phyloP scores from a whole-genome alignment of 2,888 invertebrate species.

The Campaea margaritaria region DNA sequence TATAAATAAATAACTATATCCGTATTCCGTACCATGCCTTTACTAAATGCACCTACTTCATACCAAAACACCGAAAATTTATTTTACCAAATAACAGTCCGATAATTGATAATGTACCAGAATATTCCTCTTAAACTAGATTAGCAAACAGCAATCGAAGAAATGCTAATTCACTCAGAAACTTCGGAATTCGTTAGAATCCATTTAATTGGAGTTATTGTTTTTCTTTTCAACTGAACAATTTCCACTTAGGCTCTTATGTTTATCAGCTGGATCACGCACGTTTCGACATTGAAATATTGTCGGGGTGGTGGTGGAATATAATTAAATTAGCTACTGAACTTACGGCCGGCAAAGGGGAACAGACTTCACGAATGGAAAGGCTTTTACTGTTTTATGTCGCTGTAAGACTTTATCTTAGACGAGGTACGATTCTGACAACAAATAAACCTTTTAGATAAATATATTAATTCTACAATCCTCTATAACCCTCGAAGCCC shows the following conservation, averaged over 20 bases:
- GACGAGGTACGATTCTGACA: too few species aligned
- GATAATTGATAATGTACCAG: neutral
- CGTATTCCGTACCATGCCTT: too few species aligned
- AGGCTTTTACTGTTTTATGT: too few species aligned
- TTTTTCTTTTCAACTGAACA: conserved; percentile 56
- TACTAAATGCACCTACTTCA: too few species aligned
- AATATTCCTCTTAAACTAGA: conserved; percentile 25
- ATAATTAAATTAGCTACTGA: conserved; percentile 37
- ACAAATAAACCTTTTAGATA: too few species aligned
- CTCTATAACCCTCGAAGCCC: too few species aligned
- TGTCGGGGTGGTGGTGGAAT: conserved; percentile 51
- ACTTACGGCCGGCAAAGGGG: too few species aligned
- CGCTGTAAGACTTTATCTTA: too few species aligned
- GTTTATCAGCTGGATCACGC: conserved; percentile 65
- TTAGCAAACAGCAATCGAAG: conserved; percentile 35
- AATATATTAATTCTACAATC: too few species aligned
- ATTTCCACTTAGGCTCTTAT: conserved; percentile 37
- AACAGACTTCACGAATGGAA: too few species aligned
- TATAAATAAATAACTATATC: too few species aligned
- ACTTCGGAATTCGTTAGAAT: conserved; percentile 48
- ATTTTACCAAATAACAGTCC: neutral
- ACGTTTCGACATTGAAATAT: conserved; percentile 58
- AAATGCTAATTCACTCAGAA: conserved; percentile 36
- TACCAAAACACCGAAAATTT: too few species aligned
- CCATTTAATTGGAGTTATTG: conserved; percentile 66